phyloP scores from a whole-genome alignment of 1,140 invertebrate genomes.

The Helicorthomorpha holstii region DNA sequence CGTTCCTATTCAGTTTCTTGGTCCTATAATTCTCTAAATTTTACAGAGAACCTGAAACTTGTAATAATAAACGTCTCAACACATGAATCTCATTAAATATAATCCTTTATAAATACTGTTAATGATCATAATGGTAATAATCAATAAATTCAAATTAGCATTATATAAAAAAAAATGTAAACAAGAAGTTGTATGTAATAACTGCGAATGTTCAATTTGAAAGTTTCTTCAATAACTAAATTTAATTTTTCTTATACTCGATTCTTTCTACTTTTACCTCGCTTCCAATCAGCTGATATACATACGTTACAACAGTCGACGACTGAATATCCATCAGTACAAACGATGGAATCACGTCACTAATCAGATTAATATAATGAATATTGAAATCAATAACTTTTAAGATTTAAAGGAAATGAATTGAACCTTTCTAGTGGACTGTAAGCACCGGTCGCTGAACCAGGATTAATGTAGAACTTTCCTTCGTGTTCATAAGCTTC shows the following conservation, averaged over 20 bases:
- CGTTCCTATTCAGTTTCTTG: too few relatives aligned
- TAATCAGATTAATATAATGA: constrained; percentile 31
- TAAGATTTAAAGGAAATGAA: background rate
- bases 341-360: constrained; percentile 84
- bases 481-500: constrained; percentile 97
- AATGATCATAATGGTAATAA: too few relatives aligned
- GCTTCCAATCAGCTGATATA: constrained; percentile 91
- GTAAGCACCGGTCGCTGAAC: constrained; percentile 95
- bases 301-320: constrained; percentile 91
- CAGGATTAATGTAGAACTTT: constrained; percentile 98
- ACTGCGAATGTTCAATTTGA: too few relatives aligned
- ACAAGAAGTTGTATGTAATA: too few relatives aligned
- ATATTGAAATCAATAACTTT: background rate
- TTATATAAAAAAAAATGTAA: too few relatives aligned
- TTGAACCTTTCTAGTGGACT: constrained; percentile 68
- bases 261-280: constrained; percentile 99
- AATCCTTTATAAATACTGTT: too few relatives aligned
- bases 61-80: too few relatives aligned
- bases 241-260: constrained; percentile 80
- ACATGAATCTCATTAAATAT: too few relatives aligned
- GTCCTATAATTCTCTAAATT: too few relatives aligned
- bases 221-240: background rate
- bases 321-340: constrained; percentile 98
- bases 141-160: too few relatives aligned
- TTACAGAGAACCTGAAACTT: too few relatives aligned